Evolutionary conservation across 2,113 vertebrate species (phyloP).

Genomic region (Sinocyclocheilus anophthalmus): DNA sequence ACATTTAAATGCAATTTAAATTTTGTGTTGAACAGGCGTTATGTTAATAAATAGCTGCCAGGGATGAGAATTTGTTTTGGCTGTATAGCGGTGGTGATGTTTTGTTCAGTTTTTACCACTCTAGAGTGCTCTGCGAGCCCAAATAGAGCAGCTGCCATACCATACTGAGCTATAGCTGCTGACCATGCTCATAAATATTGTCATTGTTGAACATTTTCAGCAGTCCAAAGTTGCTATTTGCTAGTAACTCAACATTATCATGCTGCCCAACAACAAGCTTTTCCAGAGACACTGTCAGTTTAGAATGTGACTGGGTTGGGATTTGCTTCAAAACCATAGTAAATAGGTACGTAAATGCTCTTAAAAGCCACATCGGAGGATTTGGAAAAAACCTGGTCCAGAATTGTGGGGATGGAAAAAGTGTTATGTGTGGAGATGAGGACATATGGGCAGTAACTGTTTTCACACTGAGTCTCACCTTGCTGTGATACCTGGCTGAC

Average conservation of each 20-base stretch:
- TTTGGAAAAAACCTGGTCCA: slow-evolving; percentile 7
- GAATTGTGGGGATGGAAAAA: background rate
- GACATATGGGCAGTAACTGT: slow-evolving; percentile 37
- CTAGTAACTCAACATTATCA: background rate
- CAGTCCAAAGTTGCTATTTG: background rate
- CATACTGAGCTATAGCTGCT: slow-evolving; percentile 3
- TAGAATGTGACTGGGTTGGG: background rate
- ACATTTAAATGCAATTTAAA: background rate
- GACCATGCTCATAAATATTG: background rate
- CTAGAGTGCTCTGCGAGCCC: background rate
- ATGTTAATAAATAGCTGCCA: background rate
- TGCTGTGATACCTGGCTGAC: slow-evolving; percentile 46
- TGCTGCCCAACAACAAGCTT: background rate
- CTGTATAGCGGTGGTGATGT: background rate
- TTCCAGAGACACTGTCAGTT: background rate
- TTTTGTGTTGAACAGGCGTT: background rate
- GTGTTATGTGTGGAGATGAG: background rate
- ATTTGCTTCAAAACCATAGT: background rate
- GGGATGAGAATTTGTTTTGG: background rate
- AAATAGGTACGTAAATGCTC: background rate
- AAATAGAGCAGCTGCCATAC: slow-evolving; percentile 11
- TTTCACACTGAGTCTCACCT: slow-evolving; percentile 41
- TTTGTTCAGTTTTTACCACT: background rate
- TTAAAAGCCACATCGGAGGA: background rate
- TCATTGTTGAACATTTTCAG: slow-evolving; percentile 14